phyloP scores from a whole-genome alignment of 1,140 invertebrate genomes.

The Manduca sexta region DNA sequence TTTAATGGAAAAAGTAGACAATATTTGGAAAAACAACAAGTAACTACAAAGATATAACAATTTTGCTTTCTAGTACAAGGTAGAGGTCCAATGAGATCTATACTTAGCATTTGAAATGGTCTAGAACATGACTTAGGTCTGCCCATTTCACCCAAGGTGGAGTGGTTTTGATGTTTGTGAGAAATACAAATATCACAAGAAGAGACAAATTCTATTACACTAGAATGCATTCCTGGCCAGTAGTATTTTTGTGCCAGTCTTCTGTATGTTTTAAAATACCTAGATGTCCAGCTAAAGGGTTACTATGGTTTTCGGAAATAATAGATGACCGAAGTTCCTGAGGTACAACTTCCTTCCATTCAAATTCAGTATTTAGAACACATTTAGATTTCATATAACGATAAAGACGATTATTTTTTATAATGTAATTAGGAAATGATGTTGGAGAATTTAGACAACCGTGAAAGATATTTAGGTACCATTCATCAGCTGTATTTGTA shows the following conservation, averaged over 20 bases:
- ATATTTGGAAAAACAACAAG: slow-evolving; percentile 24
- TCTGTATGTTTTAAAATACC: slow-evolving; percentile 14
- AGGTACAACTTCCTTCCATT: too few species aligned
- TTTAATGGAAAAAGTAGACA: slow-evolving; percentile 11
- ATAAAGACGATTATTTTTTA: too few species aligned
- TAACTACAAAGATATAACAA: slow-evolving; percentile 17
- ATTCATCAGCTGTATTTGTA: background rate
- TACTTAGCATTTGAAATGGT: slow-evolving; percentile 17
- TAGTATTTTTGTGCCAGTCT: slow-evolving; percentile 11
- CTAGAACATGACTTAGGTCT: slow-evolving; percentile 4
- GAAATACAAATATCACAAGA: slow-evolving; percentile 4
- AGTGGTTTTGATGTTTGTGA: slow-evolving; percentile 6
- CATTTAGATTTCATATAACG: too few species aligned
- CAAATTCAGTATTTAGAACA: too few species aligned
- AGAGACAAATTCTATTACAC: background rate
- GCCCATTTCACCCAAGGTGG: slow-evolving; percentile 6
- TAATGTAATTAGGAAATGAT: background rate
- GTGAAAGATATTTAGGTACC: too few species aligned
- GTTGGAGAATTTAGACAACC: too few species aligned
- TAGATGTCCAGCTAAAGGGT: slow-evolving; percentile 12
- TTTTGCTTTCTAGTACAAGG: slow-evolving; percentile 18
- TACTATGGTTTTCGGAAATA: slow-evolving; percentile 11
- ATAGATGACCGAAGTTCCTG: background rate
- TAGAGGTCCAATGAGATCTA: slow-evolving; percentile 19
- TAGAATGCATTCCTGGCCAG: slow-evolving; percentile 7